Evolutionary conservation across 2,888 invertebrate genomes (phyloP).

Genomic region (Panopea generosa): DNA sequence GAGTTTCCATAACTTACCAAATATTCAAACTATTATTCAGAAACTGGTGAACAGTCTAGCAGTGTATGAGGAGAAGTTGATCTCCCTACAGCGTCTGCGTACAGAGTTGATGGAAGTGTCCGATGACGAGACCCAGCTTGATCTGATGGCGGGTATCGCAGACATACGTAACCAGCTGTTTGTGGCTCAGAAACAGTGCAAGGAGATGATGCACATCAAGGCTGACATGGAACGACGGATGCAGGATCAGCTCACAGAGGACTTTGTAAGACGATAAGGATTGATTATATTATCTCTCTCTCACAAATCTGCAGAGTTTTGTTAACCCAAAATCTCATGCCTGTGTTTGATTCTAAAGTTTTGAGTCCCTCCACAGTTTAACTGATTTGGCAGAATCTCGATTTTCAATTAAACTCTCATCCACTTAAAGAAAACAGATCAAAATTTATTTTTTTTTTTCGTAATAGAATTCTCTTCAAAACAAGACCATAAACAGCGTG

Average conservation of each 20-base stretch:
- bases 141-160: conserved; percentile 73
- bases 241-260: background rate
- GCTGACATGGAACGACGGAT: conserved; percentile 22
- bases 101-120: conserved; percentile 75
- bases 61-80: conserved; percentile 75
- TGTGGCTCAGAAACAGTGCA: conserved; percentile 72
- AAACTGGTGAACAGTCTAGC: conserved; percentile 69
- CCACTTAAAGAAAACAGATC: too few relatives aligned
- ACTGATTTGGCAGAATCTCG: too few relatives aligned
- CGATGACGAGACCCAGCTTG: conserved; percentile 65
- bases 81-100: conserved; percentile 69
- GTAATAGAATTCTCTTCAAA: too few relatives aligned
- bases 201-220: conserved; percentile 55
- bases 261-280: background rate
- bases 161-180: conserved; percentile 76
- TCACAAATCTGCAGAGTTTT: too few relatives aligned
- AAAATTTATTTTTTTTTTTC: too few relatives aligned
- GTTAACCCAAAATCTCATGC: too few relatives aligned
- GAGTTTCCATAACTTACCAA: too few relatives aligned
- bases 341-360: too few relatives aligned
- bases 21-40: conserved; percentile 66
- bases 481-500: too few relatives aligned
- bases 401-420: too few relatives aligned
- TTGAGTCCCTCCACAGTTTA: too few relatives aligned
- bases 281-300: too few relatives aligned